These are phyloP conservation scores for Chironomus tepperi DNA, from an alignment of 1,140 invertebrate species.

Conservation along the genomic window DNA sequence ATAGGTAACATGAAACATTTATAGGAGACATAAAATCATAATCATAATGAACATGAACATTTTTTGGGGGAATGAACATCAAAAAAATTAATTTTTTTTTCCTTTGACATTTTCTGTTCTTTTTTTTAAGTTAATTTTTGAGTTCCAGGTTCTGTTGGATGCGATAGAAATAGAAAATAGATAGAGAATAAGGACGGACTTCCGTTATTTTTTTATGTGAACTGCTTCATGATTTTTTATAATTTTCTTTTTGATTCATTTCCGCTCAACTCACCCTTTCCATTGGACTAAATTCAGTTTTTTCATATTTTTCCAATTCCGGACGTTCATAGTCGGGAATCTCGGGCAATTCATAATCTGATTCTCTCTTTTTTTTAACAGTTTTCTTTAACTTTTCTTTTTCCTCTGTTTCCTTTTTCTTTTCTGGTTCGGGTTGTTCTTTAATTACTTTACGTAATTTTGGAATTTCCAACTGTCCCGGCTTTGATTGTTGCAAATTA, in stretches of 20 bases:
- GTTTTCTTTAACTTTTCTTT: slow-evolving; percentile 29
- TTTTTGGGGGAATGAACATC: no score
- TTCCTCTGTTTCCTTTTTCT: background rate
- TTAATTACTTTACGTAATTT: slow-evolving; percentile 35
- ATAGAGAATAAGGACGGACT: no score
- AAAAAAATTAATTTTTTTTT: no score
- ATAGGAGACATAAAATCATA: no score
- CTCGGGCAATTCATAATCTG: slow-evolving; percentile 41
- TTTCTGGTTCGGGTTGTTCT: background rate
- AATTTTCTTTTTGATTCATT: background rate
- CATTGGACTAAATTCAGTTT: slow-evolving; percentile 32
- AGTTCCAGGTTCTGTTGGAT: no score
- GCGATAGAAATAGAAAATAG: no score
- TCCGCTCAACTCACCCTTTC: slow-evolving; percentile 34
- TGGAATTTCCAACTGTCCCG: slow-evolving; percentile 34
- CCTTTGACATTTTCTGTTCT: no score
- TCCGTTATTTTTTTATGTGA: no score
- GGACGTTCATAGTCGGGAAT: slow-evolving; percentile 45
- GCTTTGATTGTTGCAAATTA: slow-evolving; percentile 35
- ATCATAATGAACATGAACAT: no score
- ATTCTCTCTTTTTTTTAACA: slow-evolving; percentile 37
- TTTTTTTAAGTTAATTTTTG: no score
- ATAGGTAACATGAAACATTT: no score
- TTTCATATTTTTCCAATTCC: slow-evolving; percentile 43
- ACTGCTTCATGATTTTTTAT: no score